Evolutionary conservation across 2,113 vertebrate genomes (phyloP), one percentile per base, ranked within the genome.

Genomic region (Channa maculata): DNA sequence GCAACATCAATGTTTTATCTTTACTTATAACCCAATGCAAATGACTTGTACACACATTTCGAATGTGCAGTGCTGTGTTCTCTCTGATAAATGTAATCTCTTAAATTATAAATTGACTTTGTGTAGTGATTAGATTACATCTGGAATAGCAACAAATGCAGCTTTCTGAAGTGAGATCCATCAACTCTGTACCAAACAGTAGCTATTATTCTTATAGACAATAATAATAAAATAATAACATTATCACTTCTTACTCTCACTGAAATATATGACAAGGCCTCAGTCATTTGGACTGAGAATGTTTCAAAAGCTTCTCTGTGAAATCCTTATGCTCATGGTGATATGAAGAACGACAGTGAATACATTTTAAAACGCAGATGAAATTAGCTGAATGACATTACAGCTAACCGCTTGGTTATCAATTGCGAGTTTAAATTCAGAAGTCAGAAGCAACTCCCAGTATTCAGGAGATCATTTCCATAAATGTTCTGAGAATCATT

Each of bases 401-500:
- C 44, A 45, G 59, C 67, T 41, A 51, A 68, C 60, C 76, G 67
- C 86, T 84, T 85, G 83, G 53, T 24, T 75, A 55, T 80, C 80
- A 83, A 62, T 57, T 63, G 62, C 67, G 74, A 81, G 85, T 84
- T 82, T 79, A 71, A 82, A 87, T 74, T 77, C 58, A 5, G 39
- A 76, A 87, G 79, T 86, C 72, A 78, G 79, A 88, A 59, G 59
- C 70, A 80, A 69, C 75, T 71, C 75, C 43, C 68, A 24, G 51
- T 65, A 83, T 84, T 78, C 72, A 76, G 74, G 73, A 71, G 80
- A 88, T 86, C 69, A 73, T 64, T 75, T 52, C 86, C 79, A 80
- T 80, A 41, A 87, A 87, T 77, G 78, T 80, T 80, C 82, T 48
- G 69, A 10, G 85, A 73, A 71, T 87, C 77, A 88, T 90, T 92